Evolutionary conservation across 2,113 vertebrate species (phyloP), one percentile per base, ranked within the genome.

Genomic region (Physeter macrocephalus): DNA sequence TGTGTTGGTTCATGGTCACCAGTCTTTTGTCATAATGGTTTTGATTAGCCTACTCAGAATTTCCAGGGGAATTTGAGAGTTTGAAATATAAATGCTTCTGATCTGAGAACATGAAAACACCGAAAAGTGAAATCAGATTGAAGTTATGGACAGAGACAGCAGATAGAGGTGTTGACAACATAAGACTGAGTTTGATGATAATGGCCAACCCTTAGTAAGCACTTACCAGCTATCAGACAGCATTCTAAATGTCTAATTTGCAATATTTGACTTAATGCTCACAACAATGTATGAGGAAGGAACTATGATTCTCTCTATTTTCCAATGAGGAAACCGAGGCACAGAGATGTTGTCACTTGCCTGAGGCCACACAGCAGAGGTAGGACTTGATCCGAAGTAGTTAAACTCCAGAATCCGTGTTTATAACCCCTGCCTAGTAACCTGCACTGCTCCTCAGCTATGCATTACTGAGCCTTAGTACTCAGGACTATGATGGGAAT

Each of bases 61-160:
- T 95, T 93, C 93, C 62, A 87, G 75, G 31, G 15, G 41, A 87
- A 75, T 62, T 46, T 91, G 84, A 92, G 66, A 88, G 29, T 78
- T 67, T 77, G 81, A 95, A 49, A 86, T 77, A 31, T 62, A 91
- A 86, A 41, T 67, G 20, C 25, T 90, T 93, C 49, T 89, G 72
- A 78, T 83, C 27, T 25, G 52, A 93, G 39, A n/a, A 5, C 57
- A 7, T 27, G 39, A 82, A 92, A 92, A 54, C 18, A 20, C 18
- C 9, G 36, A 89, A 71, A 88, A 86, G 67, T 85, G 34, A 27
- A 90, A 82, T 93, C 72, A 93, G 83, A 52, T 21, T 64, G 71
- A 10, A 49, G 21, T 72, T 97, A 39, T 15, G 34, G 36, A 77
- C 34, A 69, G 41, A 89, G 27, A 34, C 8, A 49, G 20, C 31